Evolutionary conservation across 2,113 vertebrate genomes (phyloP).

Genomic region (Paradisaea rubra): DNA sequence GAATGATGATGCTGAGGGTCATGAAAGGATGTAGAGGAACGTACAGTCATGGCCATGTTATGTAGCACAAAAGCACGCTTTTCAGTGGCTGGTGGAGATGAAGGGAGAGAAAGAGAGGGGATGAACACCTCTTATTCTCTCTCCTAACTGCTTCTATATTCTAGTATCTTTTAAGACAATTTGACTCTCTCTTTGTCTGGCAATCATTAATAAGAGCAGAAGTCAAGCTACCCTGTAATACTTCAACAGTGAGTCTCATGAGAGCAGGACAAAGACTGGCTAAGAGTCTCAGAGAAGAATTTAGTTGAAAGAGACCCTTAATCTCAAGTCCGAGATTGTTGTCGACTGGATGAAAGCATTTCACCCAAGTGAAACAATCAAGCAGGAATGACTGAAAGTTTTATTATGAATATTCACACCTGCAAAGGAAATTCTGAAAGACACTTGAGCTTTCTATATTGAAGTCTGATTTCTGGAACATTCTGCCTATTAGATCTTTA

Average conservation of each 20-base stretch:
- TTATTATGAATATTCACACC: background rate
- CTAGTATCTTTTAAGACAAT: background rate
- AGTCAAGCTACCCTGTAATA: background rate
- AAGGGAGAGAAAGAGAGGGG: background rate
- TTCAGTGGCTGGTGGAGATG: background rate
- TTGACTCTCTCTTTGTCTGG: background rate
- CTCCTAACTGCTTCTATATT: background rate
- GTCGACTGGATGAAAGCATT: rapidly evolving
- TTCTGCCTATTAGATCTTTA: background rate
- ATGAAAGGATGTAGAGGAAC: background rate
- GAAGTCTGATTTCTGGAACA: background rate
- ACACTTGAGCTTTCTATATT: background rate
- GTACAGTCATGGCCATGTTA: background rate
- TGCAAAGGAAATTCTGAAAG: background rate
- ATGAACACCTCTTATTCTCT: background rate
- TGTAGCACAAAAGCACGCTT: background rate
- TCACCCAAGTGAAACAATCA: background rate
- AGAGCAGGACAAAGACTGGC: background rate
- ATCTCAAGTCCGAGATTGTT: background rate
- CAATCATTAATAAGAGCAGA: background rate
- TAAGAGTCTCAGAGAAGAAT: background rate
- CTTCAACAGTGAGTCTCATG: background rate
- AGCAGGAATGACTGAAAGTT: background rate
- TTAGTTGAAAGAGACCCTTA: background rate
- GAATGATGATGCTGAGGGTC: background rate